Evolutionary conservation across 2,113 vertebrate genomes (phyloP), one percentile per base, ranked within the genome.

Genomic region (Dipodomys merriami): DNA sequence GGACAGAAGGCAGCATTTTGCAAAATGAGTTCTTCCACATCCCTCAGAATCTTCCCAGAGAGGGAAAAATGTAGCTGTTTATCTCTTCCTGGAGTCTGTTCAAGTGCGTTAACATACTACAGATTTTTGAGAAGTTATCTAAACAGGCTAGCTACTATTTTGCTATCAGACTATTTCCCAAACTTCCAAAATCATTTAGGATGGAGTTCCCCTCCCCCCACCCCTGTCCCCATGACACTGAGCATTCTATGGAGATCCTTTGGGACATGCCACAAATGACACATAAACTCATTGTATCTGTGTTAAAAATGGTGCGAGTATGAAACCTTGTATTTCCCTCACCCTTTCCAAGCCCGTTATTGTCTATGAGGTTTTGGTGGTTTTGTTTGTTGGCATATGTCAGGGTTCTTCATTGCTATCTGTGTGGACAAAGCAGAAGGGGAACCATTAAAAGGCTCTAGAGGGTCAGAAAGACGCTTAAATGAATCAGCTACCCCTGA

Each of bases 41-140:
- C 8, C 30, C 22, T 86, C 49, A 44, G 71, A 78, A 65, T 72
- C 30, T 39, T 74, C 29, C 53, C 19, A 13, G 35, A 27, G 22
- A 15, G 13, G 10, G 16, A 9, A 30, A 82, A 44, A 49, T 9
- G 23, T 57, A 33, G 29, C 35, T 80, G 53, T 87, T 91, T 88
- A 30, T 57, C 11, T 46, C 35, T 90, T 64, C 83, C 67, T 74
- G 82, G 74, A 73, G 62, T 89, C 53, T 84, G 82, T 82, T 85
- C 33, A 81, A 90, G n/a, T 27, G 3, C 13, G 22, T 68, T 79
- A 39, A 33, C 33, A 65, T 74, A 71, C 49, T 81, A 83, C 82
- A 62, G 68, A 71, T 57, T 90, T 39, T 60, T 71, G 29, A 78
- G 78, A 62, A 86, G 53, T 60, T 85, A 77, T 23, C 2, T 53